Percentiles rank a stretch among this genome's conserved stretches.
Evolutionary conservation across 2,797 vertebrate species (phyloP).

Genomic region (Rhabdomys pumilio): DNA sequence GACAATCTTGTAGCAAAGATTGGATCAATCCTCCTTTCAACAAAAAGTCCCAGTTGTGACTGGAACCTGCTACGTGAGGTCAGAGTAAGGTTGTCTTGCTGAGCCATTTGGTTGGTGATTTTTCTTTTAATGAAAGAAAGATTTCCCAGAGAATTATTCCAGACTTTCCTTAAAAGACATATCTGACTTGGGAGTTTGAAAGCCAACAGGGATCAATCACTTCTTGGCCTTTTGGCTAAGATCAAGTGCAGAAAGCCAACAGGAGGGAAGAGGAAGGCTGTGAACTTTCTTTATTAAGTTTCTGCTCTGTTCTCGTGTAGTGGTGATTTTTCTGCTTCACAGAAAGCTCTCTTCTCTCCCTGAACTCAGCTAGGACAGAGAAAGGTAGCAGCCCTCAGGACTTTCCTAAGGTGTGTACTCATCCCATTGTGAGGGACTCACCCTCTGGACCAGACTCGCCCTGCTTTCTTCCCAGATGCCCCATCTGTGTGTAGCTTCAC

Average conservation of each 20-base stretch:
- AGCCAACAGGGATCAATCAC: background rate
- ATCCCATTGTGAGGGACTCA: background rate
- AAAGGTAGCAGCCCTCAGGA: background rate
- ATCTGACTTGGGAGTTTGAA: conserved; percentile 10
- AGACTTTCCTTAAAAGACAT: background rate
- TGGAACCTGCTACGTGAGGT: background rate
- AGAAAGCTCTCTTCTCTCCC: background rate
- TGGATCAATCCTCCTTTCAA: background rate
- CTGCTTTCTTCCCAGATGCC: background rate
- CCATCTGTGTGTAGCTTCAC: background rate
- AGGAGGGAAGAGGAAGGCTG: background rate
- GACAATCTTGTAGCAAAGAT: background rate
- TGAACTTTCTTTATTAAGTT: background rate
- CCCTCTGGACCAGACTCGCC: background rate
- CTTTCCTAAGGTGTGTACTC: background rate
- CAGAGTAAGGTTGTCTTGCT: background rate
- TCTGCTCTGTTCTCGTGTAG: background rate
- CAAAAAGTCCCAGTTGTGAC: background rate
- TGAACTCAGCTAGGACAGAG: background rate
- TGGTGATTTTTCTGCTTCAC: background rate
- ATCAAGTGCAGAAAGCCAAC: background rate
- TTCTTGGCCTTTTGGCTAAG: too few species aligned
- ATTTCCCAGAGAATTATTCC: background rate
- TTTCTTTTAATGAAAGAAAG: background rate
- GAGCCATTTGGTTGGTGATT: background rate